Evolutionary conservation across 2,797 vertebrate species (phyloP), one percentile per base, ranked within the genome.

Genomic region (Petrocephalus schoutedeni): DNA sequence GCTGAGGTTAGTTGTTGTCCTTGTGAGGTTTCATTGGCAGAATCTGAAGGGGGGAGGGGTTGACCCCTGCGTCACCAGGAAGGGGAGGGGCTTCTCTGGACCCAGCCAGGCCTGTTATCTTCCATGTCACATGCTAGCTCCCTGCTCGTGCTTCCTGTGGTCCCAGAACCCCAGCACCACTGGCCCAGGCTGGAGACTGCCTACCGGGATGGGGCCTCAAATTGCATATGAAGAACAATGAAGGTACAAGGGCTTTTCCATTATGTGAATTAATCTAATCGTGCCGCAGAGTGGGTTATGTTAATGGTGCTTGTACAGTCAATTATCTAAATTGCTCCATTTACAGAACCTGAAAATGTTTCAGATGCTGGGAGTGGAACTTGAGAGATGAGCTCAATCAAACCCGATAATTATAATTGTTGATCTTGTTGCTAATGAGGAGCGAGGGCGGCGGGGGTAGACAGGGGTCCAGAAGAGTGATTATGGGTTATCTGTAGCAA

Each of bases 251-350:
- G 74, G 90, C 90, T 92, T 92, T 91, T 92, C 94, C 94, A 95
- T 95, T 95, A 95, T 91, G 91, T 91, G 92, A 94, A 95, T 95
- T 91, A 95, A 95, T 95, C 93, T 94, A 94, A 95, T 93, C 88
- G 87, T 89, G 85, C 91, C 91, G 90, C 77, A 1, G 89, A 92
- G 92, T 91, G 88, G 92, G 90, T 92, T 94, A 92, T 92, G 93
- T 94, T 95, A 95, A 96, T 94, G 93, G 94, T 88, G 92, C 93
- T 94, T 93, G 94, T 93, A 94, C 92, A 91, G 93, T 94, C 95
- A 95, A 94, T 96, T 95, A 95, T 95, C 93, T 94, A 94, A 95
- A 96, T 96, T 95, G 94, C 94, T 95, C 93, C 92, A 93, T 95
- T 95, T 92, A 91, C 90, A 93, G 92, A 93, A 93, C 91, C 92